phyloP scores from a whole-genome alignment of 2,888 invertebrate species.

The Venusia cambrica region DNA sequence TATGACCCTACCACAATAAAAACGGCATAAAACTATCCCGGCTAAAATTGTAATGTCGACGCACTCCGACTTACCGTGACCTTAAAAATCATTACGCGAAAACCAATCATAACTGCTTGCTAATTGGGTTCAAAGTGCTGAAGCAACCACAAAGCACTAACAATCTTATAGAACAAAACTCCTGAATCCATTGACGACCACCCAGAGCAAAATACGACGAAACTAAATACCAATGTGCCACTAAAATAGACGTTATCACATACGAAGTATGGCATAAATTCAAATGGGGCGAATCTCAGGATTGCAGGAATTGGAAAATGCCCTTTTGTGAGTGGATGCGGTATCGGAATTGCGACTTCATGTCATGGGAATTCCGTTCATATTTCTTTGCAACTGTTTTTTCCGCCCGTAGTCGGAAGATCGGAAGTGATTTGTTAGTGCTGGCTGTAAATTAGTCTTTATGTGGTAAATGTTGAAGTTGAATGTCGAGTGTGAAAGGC shows the following conservation, averaged over 20 bases:
- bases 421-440: conserved; percentile 22
- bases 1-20: conserved; percentile 78
- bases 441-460: conserved; percentile 19
- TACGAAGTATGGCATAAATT: conserved; percentile 37
- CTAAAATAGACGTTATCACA: conserved; percentile 34
- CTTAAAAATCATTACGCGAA: conserved; percentile 44
- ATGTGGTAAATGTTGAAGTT: conserved; percentile 16
- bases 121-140: conserved; percentile 34
- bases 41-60: conserved; percentile 76
- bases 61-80: conserved; percentile 57
- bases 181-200: conserved; percentile 58
- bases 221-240: conserved; percentile 31
- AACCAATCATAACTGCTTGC: conserved; percentile 30
- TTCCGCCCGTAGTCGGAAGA: conserved; percentile 16
- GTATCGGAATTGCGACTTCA: conserved; percentile 56
- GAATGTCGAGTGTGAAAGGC: conserved; percentile 24
- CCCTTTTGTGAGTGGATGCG: conserved; percentile 45
- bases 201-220: conserved; percentile 38
- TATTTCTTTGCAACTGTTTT: conserved; percentile 38
- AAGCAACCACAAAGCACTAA: conserved; percentile 24
- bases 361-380: conserved; percentile 50
- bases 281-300: conserved; percentile 39
- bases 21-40: conserved; percentile 74
- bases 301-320: conserved; percentile 58
- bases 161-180: conserved; percentile 47